phyloP scores from a whole-genome alignment of 2,797 vertebrate genomes.

The Luscinia megarhynchos region DNA sequence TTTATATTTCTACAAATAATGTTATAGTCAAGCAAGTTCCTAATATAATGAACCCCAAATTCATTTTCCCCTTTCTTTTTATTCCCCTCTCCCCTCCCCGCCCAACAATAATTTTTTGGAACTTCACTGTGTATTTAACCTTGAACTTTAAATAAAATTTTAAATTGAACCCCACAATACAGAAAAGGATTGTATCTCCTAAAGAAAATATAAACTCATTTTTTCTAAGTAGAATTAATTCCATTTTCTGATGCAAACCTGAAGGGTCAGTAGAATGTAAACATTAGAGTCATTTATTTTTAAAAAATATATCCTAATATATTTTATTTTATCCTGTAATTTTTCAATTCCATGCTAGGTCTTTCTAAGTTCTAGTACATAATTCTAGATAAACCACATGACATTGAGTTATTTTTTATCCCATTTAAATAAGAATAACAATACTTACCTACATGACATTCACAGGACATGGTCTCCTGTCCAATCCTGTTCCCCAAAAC shows the following conservation, averaged over 20 bases:
- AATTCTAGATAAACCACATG: neutral
- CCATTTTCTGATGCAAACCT: neutral
- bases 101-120: neutral
- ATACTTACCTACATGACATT: neutral
- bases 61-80: neutral
- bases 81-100: neutral
- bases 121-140: neutral
- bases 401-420: neutral
- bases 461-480: neutral
- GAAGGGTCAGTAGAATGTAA: neutral
- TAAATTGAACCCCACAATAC: neutral
- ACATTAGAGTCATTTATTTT: neutral
- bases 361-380: neutral
- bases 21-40: neutral
- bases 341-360: neutral
- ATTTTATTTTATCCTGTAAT: neutral
- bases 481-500: neutral
- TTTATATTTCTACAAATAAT: slow-evolving; percentile 11
- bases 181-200: neutral
- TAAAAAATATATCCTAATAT: neutral
- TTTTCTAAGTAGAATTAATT: neutral
- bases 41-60: neutral
- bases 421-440: neutral
- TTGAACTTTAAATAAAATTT: slow-evolving; percentile 2
- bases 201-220: neutral